Evolutionary conservation across 2,888 invertebrate genomes (phyloP).

Genomic region (Chouioia cunea): DNA sequence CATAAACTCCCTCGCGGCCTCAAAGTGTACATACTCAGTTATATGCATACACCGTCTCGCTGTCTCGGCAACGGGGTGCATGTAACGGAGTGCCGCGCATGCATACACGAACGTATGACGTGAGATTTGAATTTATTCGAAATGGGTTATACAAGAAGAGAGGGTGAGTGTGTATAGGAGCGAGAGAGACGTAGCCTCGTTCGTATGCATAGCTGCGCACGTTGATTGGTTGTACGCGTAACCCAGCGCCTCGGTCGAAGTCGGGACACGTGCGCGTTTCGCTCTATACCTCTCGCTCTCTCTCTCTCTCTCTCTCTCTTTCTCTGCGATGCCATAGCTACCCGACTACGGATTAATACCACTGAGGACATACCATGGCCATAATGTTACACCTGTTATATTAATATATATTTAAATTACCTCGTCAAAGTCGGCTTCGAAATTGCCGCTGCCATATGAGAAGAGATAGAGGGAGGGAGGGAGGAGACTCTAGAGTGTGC

Average conservation of each 20-base stretch:
- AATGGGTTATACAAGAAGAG: conserved; percentile 30
- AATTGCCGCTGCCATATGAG: conserved; percentile 50
- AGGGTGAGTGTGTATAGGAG: conserved; percentile 6
- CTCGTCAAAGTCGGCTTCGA: conserved; percentile 57
- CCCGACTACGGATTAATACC: conserved; percentile 30
- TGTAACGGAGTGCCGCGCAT: neutral
- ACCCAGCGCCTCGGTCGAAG: conserved; percentile 42
- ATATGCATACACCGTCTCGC: too few relatives aligned
- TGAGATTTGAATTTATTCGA: conserved; percentile 53
- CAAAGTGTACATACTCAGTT: too few relatives aligned
- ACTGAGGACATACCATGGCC: conserved; percentile 12
- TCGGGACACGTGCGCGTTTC: conserved; percentile 48
- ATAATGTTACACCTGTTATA: conserved; percentile 56
- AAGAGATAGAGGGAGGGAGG: too few relatives aligned
- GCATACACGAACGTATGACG: conserved; percentile 27
- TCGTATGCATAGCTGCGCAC: conserved; percentile 57
- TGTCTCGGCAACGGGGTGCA: too few relatives aligned
- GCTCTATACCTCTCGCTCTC: conserved; percentile 11
- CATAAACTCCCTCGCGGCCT: neutral
- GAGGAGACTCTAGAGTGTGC: too few relatives aligned
- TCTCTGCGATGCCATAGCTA: neutral
- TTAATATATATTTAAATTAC: conserved; percentile 64
- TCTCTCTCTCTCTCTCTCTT: conserved; percentile 10
- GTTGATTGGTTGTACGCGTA: conserved; percentile 58
- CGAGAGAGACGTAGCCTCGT: conserved; percentile 48